Conservation (phyloP, 2,797 vertebrate genomes). For the Siniperca scherzeri region DNA sequence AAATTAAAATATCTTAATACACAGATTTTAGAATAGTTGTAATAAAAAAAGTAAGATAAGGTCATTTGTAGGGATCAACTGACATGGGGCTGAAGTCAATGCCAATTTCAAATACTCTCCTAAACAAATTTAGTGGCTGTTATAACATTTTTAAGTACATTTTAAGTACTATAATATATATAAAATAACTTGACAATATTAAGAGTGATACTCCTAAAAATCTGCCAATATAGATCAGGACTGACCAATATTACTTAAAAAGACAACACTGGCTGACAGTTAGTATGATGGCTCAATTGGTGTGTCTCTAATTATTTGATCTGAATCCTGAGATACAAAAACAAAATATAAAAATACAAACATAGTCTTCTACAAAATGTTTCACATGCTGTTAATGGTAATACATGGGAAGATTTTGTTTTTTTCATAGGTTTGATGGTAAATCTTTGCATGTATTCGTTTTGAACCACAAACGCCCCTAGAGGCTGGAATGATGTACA, state of each 20-base stretch:
- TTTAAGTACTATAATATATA: not conserved
- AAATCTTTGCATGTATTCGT: not conserved
- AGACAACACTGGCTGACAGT: not conserved
- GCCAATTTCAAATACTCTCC: not conserved
- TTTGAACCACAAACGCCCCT: not conserved
- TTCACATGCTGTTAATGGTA: not conserved
- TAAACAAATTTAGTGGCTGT: not conserved
- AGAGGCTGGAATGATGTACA: not conserved
- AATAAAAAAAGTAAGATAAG: not conserved
- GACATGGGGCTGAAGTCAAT: not conserved
- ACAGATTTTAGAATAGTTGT: not conserved
- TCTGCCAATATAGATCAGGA: not conserved
- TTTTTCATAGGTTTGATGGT: not conserved
- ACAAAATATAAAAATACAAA: not conserved
- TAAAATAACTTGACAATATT: not conserved
- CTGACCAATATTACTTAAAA: not conserved
- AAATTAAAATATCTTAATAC: not conserved
- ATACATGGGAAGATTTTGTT: not conserved
- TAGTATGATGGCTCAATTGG: not conserved
- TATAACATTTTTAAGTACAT: not conserved
- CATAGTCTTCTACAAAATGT: not conserved
- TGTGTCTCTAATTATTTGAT: not conserved
- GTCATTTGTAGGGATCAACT: not conserved
- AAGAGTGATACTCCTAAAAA: not conserved
- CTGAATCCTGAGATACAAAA: slow-evolving; percentile 13